Base-by-base conservation (phyloP, 2,888 invertebrate genomes). In the Petrolisthes manimaculis region DNA sequence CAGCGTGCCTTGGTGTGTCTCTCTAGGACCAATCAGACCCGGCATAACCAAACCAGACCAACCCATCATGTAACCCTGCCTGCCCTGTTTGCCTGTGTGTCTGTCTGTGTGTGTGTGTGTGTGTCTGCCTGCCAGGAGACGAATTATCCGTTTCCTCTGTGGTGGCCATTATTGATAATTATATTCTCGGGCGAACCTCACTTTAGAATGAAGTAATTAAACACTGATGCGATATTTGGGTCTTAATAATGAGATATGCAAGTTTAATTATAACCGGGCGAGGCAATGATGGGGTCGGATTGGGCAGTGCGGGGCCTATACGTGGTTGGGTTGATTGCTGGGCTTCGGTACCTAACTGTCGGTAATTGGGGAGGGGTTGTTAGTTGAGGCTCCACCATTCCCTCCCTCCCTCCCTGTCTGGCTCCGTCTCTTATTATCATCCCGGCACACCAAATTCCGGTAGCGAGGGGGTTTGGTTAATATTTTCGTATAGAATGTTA, bases 121-220 rank as follows among this genome's bases (percentile, higher is more conserved):
- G n/a, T n/a, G n/a, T n/a, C n/a, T n/a, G n/a, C 37, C 80, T 61
- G 12, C 53, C 69, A 18, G n/a, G 5, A 54, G n/a, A 69, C 67
- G 53, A 12, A 8, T 71, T 71, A 71, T 83, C 71, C 51, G 5
- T 53, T 83, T 75, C 37, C 21, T 53, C 14, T 24, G 56, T 55
- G 24, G 54, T 54, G 12, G 75, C 74, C 54, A 83, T 83, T 83
- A 83, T 83, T 83, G 83, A 83, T 75, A 83, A 74, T 83, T 83
- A 83, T 69, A 75, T 83, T 75, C 75, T 55, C 75, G 24, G 75
- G 69, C 55, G 75, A 75, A 53, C 74, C 75, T 9, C 83, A 83
- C 83, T 75, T 83, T 83, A 74, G 71, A 83, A 75, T 83, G 71
- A 75, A 83, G 83, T 83, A 83, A 83, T 83, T 83, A 75, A 83